A percentile compares a stretch with the other conserved stretches of the same genome.
Evolutionary conservation across 2,888 invertebrate species (phyloP).

Genomic region (Pammene fasciana): DNA sequence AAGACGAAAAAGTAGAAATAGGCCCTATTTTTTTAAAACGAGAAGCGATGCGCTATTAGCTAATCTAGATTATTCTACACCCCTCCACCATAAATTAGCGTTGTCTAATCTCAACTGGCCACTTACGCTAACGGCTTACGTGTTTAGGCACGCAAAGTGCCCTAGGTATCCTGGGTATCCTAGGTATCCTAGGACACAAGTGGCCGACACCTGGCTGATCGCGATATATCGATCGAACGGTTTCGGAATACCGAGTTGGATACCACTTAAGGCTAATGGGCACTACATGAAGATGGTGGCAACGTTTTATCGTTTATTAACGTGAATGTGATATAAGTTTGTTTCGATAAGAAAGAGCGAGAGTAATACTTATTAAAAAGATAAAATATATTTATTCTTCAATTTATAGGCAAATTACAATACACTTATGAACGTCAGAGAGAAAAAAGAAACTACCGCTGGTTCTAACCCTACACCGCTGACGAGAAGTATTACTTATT

Average conservation of each 20-base stretch:
- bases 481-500: too few relatives aligned
- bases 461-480: too few relatives aligned
- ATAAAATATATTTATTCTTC: too few relatives aligned
- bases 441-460: too few relatives aligned
- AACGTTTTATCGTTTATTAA: too few relatives aligned
- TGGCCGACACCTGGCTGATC: constrained; percentile 68
- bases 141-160: constrained; percentile 38
- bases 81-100: constrained; percentile 29
- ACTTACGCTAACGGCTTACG: constrained; percentile 41
- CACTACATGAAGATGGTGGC: neutral
- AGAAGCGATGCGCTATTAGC: neutral
- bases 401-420: too few relatives aligned
- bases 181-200: constrained; percentile 45
- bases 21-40: too few relatives aligned
- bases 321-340: too few relatives aligned
- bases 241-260: constrained; percentile 29
- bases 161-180: constrained; percentile 9
- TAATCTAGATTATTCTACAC: constrained; percentile 22
- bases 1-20: too few relatives aligned
- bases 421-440: too few relatives aligned
- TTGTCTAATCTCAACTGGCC: constrained; percentile 36
- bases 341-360: too few relatives aligned
- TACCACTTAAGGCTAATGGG: constrained; percentile 6
- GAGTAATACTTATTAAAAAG: too few relatives aligned
- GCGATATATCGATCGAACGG: constrained; percentile 62